Base-by-base conservation (phyloP, 2,888 invertebrate species). In the Nemapogon koenigi region DNA sequence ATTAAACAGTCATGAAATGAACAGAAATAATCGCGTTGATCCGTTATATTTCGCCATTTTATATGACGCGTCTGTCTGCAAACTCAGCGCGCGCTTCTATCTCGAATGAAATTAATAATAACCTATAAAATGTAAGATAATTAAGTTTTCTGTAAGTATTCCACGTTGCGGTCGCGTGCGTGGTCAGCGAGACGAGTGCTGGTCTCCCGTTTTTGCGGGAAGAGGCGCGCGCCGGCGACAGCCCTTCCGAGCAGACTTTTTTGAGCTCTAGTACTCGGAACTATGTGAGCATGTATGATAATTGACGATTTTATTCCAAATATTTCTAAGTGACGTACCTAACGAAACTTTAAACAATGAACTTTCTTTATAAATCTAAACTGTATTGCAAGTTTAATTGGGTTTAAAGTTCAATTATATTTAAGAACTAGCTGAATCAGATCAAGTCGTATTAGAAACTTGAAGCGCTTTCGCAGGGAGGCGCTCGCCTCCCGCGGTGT, bases 1-100 rank as follows among this genome's bases (percentile, higher is more conserved):
- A 76, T 76, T 73, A 76, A 76, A 75, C 76, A 76, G 76, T 72
- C 73, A 59, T 75, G 76, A 73, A 75, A 72, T 73, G 70, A 64
- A 72, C 76, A 73, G 75, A 75, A 76, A 76, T 76, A 78, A 78
- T 75, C 75, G 65, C 71, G 68, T 59, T 71, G 72, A 70, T 71
- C 76, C 75, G 75, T 76, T 76, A 76, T 62, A 72, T 41, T 40
- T 33, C 62, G 60, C 69, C 72, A 72, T 76, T 75, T n/a, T 63
- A 72, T 72, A 75, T 75, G 69, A 72, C 60, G 62, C 55, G 50
- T 50, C 65, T 68, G 72, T 68, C 56, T 62, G 58, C 57, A 57
- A n/a, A 7, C 32, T n/a, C n/a, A n/a, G n/a, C n/a, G n/a, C n/a
- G n/a, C n/a, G n/a, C n/a, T n/a, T n/a, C n/a, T n/a, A n/a, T n/a